A percentile compares a stretch with the other conserved stretches of the same genome.
Conservation (phyloP, 2,888 invertebrate genomes). For the Strigamia crassipes region DNA sequence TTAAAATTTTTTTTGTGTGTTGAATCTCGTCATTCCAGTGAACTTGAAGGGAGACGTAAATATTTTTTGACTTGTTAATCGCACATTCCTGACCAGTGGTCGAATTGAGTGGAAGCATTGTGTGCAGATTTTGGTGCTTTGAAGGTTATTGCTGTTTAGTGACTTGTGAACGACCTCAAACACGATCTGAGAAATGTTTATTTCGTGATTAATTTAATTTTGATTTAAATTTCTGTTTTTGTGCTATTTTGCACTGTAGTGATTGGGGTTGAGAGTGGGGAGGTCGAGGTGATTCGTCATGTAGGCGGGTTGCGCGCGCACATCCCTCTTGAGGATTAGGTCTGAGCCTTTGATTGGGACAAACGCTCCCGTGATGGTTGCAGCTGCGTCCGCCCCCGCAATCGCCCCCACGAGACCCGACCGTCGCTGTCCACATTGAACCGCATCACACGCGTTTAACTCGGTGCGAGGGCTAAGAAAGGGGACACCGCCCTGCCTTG, state of each 20-base stretch:
- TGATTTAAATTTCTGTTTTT: background rate
- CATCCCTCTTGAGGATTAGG: constrained; percentile 10
- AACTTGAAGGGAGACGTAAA: background rate
- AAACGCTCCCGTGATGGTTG: constrained; percentile 21
- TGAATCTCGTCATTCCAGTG: background rate
- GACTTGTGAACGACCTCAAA: background rate
- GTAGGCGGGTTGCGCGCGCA: constrained; percentile 21
- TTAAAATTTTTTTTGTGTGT: background rate
- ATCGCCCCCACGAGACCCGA: constrained; percentile 33
- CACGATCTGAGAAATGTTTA: background rate
- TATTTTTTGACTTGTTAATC: constrained; percentile 1
- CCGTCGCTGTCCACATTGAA: constrained; percentile 28
- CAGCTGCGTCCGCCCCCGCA: constrained; percentile 16
- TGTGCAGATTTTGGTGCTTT: background rate
- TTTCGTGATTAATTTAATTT: background rate
- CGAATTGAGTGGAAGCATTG: background rate
- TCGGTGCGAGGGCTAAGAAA: constrained; percentile 2
- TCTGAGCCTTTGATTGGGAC: constrained; percentile 16
- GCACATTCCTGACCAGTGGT: constrained; percentile 16
- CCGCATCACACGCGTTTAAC: background rate
- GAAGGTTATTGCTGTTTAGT: background rate
- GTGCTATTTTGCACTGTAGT: background rate
- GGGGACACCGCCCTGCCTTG: constrained; percentile 4
- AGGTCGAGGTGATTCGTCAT: constrained; percentile 21
- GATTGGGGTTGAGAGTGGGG: background rate